Conservation (phyloP, 2,797 vertebrate genomes). For the Sorex maritimensis region DNA sequence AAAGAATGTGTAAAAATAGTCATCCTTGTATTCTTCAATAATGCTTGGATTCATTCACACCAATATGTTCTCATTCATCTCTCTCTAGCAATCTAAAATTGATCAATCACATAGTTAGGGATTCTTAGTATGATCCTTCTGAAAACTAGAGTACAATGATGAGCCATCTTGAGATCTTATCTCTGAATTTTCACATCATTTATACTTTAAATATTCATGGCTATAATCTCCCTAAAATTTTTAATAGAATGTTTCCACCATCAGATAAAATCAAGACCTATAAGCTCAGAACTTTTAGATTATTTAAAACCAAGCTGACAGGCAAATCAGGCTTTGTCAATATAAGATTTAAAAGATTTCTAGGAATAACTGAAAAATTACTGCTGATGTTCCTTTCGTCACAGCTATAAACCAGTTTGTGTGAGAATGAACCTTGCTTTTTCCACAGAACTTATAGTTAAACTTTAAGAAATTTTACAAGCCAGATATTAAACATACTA, state of each 20-base stretch:
- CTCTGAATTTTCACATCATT: neutral
- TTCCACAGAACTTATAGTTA: neutral
- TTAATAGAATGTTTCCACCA: neutral
- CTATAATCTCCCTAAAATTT: neutral
- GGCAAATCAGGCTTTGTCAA: neutral
- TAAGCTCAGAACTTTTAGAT: neutral
- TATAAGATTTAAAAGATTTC: neutral
- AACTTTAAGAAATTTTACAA: neutral
- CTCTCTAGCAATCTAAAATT: neutral
- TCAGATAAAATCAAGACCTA: neutral
- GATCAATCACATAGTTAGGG: neutral
- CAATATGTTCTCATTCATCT: conserved; percentile 9
- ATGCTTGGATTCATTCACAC: neutral
- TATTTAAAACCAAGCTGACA: neutral
- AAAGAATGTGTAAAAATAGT: neutral
- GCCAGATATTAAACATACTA: neutral
- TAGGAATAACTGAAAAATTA: neutral
- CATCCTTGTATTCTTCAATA: conserved; percentile 2
- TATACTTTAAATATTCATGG: neutral
- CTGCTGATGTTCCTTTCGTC: neutral
- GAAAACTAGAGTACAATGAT: neutral
- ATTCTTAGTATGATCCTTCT: neutral
- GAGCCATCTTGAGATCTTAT: neutral
- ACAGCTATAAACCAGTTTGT: neutral
- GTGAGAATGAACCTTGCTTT: neutral